Conservation (phyloP, 1,140 invertebrate species). For the Ruditapes philippinarum region DNA sequence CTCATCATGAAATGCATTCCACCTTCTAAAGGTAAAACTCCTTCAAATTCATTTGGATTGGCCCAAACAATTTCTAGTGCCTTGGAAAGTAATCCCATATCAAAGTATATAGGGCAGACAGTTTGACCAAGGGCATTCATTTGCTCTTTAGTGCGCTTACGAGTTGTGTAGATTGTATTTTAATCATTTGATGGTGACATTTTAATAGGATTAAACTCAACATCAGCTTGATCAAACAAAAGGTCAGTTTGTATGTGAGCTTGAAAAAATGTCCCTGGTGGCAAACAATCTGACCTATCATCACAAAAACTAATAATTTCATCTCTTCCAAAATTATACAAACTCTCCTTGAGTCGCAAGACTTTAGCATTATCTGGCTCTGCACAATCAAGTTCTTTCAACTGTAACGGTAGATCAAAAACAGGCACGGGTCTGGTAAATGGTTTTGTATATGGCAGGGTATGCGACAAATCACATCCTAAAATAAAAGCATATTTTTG, state of each 20-base stretch:
- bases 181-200: conserved; percentile 25
- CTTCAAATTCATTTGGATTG: neutral
- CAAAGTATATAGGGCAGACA: neutral
- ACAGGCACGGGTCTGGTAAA: neutral
- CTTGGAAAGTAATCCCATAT: neutral
- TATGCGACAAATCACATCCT: neutral
- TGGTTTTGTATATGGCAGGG: neutral
- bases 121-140: neutral
- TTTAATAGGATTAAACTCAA: conserved; percentile 51
- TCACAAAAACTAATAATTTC: neutral
- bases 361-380: neutral
- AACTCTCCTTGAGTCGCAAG: neutral
- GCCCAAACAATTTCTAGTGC: conserved; percentile 24
- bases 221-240: neutral
- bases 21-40: neutral
- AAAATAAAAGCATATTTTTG: too few relatives aligned
- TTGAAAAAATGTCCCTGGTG: neutral
- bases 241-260: neutral
- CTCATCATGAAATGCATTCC: neutral
- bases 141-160: neutral
- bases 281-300: neutral
- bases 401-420: neutral
- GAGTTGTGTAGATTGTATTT: conserved; percentile 51
- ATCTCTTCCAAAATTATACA: neutral
- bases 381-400: neutral